Conservation (phyloP, 2,888 invertebrate genomes). For the Cephus nigrinus region DNA sequence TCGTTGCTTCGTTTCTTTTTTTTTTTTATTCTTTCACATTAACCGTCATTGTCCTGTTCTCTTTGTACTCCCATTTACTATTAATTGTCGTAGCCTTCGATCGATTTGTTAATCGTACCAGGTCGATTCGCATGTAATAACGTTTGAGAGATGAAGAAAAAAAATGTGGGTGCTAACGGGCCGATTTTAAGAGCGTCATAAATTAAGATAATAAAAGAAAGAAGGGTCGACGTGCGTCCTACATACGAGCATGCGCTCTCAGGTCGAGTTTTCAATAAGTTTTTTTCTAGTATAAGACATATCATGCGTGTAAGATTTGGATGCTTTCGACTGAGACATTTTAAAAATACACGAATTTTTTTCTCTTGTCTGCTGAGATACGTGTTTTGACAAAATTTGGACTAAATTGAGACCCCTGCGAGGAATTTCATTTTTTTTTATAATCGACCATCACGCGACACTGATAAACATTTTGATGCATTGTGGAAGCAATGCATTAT, state of each 20-base stretch:
- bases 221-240: neutral
- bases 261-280: neutral
- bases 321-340: neutral
- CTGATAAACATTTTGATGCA: neutral
- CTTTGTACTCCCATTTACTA: slow-evolving; percentile 48
- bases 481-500: neutral
- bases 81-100: slow-evolving; percentile 35
- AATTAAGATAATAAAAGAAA: neutral
- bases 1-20: slow-evolving; percentile 31
- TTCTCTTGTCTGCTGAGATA: neutral
- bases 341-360: neutral
- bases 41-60: slow-evolving; percentile 48
- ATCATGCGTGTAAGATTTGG: neutral
- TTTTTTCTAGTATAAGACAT: neutral
- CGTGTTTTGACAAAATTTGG: neutral
- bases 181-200: neutral
- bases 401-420: neutral
- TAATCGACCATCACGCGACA: neutral
- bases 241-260: neutral
- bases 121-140: neutral
- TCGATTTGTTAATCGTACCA: neutral
- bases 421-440: neutral
- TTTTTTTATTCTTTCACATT: slow-evolving; percentile 30
- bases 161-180: neutral
- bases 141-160: neutral